These are phyloP conservation scores for Mythimna vitellina DNA, from an alignment of 2,888 invertebrate genomes.

Conservation along the genomic window DNA sequence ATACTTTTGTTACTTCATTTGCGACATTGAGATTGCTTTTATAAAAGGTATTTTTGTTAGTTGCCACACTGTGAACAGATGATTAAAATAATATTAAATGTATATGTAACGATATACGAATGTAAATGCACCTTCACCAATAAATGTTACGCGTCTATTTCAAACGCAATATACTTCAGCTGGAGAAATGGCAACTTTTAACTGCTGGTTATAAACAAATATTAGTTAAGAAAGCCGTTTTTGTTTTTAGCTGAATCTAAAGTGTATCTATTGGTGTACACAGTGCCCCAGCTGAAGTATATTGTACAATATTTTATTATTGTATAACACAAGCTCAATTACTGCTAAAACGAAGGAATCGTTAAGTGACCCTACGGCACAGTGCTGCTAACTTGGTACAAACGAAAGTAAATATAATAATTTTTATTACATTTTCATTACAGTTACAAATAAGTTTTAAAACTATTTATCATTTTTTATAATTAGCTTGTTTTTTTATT, in stretches of 20 bases:
- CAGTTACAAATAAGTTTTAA: constrained; percentile 82
- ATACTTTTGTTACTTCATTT: constrained; percentile 4
- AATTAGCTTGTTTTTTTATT: constrained; percentile 75
- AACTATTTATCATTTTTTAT: constrained; percentile 80
- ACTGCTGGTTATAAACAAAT: not conserved
- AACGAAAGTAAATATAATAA: constrained; percentile 64
- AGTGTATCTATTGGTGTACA: not conserved
- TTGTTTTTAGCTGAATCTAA: not conserved
- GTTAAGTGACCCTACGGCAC: constrained; percentile 70
- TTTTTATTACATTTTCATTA: constrained; percentile 81
- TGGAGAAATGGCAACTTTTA: constrained; percentile 40
- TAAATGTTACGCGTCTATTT: constrained; percentile 66
- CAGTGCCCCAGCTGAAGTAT: constrained; percentile 50
- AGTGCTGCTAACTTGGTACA: constrained; percentile 65
- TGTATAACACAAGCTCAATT: constrained; percentile 62
- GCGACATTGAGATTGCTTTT: constrained; percentile 18
- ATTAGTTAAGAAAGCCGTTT: not conserved
- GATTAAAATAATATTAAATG: constrained; percentile 55
- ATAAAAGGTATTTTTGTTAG: constrained; percentile 24
- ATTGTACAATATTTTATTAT: constrained; percentile 42
- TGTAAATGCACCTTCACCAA: constrained; percentile 88
- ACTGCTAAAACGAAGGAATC: constrained; percentile 69
- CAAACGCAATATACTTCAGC: constrained; percentile 58
- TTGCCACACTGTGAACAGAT: constrained; percentile 44
- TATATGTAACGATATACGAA: constrained; percentile 63